These are phyloP conservation scores for Aulostomus chinensis DNA, from an alignment of 2,797 vertebrate species.

Conservation along the genomic window DNA sequence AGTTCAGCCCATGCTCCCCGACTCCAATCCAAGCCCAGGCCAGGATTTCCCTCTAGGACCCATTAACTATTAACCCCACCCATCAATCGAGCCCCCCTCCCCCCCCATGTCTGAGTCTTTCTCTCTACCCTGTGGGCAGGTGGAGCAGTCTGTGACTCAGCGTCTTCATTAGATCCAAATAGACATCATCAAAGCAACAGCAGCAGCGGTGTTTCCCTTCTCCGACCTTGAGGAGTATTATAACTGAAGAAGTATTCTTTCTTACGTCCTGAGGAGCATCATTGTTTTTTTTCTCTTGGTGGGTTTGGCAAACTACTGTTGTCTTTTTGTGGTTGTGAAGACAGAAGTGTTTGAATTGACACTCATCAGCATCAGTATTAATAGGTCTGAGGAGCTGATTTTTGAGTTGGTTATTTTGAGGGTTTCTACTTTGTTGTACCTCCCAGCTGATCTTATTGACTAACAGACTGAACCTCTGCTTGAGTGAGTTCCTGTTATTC, in stretches of 20 bases:
- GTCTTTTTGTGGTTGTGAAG: background rate
- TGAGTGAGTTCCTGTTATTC: background rate
- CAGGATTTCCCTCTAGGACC: conserved; percentile 33
- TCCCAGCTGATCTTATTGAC: background rate
- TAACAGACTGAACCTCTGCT: background rate
- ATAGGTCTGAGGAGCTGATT: background rate
- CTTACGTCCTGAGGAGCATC: background rate
- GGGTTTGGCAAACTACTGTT: background rate
- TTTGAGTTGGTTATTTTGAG: background rate
- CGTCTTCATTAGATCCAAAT: conserved; percentile 61
- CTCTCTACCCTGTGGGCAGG: conserved; percentile 77
- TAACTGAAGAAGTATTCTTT: too few relatives aligned
- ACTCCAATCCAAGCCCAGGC: conserved; percentile 31
- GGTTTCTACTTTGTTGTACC: background rate
- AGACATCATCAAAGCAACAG: conserved; percentile 42
- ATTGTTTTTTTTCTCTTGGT: background rate
- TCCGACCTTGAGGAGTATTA: conserved; percentile 10
- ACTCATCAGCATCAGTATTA: conserved; percentile 4
- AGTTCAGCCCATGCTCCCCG: background rate
- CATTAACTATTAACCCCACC: conserved; percentile 26
- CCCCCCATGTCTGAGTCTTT: conserved; percentile 15
- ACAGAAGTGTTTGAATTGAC: conserved; percentile 9
- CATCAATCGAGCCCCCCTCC: background rate
- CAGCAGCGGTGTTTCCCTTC: conserved; percentile 1
- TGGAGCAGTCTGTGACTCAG: conserved; percentile 75